A percentile compares a stretch with the other conserved stretches of the same genome.
phyloP scores from a whole-genome alignment of 2,113 vertebrate species.

The Hiodon alosoides region DNA sequence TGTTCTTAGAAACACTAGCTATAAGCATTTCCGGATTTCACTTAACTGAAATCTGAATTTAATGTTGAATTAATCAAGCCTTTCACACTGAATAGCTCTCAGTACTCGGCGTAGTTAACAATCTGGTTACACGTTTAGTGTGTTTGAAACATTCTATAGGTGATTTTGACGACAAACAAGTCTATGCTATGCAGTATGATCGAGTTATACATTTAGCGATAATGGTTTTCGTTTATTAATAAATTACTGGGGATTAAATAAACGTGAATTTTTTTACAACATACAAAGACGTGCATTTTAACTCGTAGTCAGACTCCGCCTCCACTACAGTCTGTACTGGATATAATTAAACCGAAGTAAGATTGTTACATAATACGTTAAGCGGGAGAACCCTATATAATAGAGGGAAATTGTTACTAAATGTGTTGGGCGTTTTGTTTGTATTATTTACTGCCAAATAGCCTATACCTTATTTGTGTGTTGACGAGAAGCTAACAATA shows the following conservation, averaged over 20 bases:
- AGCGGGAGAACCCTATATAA: not conserved
- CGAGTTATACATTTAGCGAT: not conserved
- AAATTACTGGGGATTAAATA: no score
- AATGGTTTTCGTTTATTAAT: not conserved
- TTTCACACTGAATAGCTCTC: no score
- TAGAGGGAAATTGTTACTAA: no score
- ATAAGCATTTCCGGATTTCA: not conserved
- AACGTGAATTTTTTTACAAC: no score
- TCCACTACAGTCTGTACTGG: not conserved
- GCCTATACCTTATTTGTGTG: not conserved
- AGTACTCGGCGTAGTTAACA: no score
- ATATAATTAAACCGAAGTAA: not conserved
- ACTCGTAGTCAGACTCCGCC: conserved; percentile 13
- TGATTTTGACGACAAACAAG: no score
- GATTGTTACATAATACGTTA: conserved; percentile 5
- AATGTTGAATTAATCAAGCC: no score
- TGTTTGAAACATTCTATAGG: no score
- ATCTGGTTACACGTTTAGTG: no score
- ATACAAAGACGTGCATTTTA: conserved; percentile 3
- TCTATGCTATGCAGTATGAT: no score
- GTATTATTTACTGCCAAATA: not conserved
- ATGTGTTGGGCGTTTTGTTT: no score
- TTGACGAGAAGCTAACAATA: not conserved
- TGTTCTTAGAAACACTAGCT: not conserved
- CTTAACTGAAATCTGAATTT: no score